Base-by-base conservation (phyloP, 2,888 invertebrate species). In the Zygothrica quintamaculata region DNA sequence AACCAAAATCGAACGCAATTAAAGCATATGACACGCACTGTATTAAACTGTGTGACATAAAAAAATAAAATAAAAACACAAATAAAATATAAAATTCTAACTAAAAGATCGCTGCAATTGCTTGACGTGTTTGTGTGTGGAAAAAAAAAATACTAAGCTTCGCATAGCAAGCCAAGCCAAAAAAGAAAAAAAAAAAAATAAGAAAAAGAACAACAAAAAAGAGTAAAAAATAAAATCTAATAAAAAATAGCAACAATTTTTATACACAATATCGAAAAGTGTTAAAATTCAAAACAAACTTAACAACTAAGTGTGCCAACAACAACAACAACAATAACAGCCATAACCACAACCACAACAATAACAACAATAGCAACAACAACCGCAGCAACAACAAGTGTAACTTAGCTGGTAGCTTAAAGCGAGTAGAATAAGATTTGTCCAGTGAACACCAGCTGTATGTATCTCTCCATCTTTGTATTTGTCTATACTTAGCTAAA, bases 201-300 rank as follows among this genome's bases (percentile, higher is more conserved):
- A 66, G 51, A 39, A 48, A 56, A 57, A 39, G n/a, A 33, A 51
- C 13, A 55, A 46, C 33, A 43, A 74, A 56, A 48, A 34, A 46
- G 15, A 47, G 43, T 13, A 56, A 57, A 57, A 66, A 47, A 60
- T 40, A 70, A 36, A 55, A 48, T 26, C 55, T 46, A 39, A 60
- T 44, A 52, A 36, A 52, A 62, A 65, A 52, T 44, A 57, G 42
- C 57, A 71, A 65, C 55, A 65, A 77, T 56, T 62, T 56, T 62
- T 57, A 57, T 33, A 73, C 55, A 68, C 42, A 50, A 65, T 44
- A 75, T 53, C 73, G 61, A 70, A 77, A 81, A 67, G 81, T 84
- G 81, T 81, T 81, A 81, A 84, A 84, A 84, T 78, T 85, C 82
- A 80, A 84, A 81, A 84, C 77, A 74, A 81, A 81, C 84, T 84